Conservation (phyloP, 2,113 vertebrate genomes). For the Argyrosomus japonicus region DNA sequence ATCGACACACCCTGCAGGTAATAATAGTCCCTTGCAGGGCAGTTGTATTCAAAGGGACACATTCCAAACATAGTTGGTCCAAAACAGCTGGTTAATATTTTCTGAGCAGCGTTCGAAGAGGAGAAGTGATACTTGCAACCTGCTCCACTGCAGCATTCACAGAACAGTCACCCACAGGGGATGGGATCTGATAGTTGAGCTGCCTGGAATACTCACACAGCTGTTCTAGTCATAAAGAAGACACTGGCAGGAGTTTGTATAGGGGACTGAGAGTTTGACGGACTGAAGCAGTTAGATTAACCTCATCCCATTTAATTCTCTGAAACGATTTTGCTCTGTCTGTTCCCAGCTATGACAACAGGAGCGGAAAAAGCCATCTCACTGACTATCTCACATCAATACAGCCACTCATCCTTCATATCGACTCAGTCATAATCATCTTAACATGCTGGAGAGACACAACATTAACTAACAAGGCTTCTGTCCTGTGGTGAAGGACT, state of each 20-base stretch:
- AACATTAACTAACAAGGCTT: constrained; percentile 46
- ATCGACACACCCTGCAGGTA: constrained; percentile 62
- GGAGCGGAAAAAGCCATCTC: constrained; percentile 19
- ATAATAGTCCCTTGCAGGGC: constrained; percentile 56
- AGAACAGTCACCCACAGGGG: not conserved
- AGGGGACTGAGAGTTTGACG: constrained; percentile 5
- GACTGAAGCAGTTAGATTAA: constrained; percentile 5
- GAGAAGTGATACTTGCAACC: constrained; percentile 51
- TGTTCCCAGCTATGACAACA: constrained; percentile 40
- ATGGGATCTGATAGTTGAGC: constrained; percentile 36
- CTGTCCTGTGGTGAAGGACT: constrained; percentile 53
- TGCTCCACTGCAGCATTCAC: constrained; percentile 4
- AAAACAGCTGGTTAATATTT: constrained; percentile 79
- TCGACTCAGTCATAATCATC: constrained; percentile 69
- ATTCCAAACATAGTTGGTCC: constrained; percentile 75
- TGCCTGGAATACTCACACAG: constrained; percentile 41
- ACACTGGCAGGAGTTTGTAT: constrained; percentile 7
- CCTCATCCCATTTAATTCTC: constrained; percentile 17
- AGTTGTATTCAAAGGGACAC: constrained; percentile 70
- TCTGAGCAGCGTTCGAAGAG: constrained; percentile 45
- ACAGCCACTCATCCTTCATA: constrained; percentile 54
- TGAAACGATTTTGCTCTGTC: not conserved
- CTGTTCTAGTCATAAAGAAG: constrained; percentile 20
- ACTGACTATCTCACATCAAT: constrained; percentile 59
- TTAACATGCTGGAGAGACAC: constrained; percentile 37